Evolutionary conservation across 1,140 invertebrate genomes (phyloP).

Genomic region (Drosophila sulfurigaster): DNA sequence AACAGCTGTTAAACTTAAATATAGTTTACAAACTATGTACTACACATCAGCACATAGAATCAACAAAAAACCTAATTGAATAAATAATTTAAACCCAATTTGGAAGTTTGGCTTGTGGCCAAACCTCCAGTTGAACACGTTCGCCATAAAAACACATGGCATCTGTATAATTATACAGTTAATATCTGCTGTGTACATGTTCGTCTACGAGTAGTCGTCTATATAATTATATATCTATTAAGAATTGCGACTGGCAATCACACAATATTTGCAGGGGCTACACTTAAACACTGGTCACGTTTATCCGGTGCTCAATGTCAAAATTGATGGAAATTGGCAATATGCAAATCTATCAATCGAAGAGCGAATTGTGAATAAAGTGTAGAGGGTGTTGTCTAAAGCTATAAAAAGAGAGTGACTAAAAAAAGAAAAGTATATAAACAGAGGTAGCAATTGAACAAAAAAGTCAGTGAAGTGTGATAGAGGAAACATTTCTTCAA

Average conservation of each 20-base stretch:
- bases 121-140: constrained; percentile 3
- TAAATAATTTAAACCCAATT: constrained; percentile 3
- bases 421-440: not conserved
- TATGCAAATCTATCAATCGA: constrained; percentile 47
- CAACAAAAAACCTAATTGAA: not conserved
- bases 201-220: not conserved
- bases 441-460: not conserved
- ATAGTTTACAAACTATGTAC: not conserved
- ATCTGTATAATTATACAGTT: constrained; percentile 21
- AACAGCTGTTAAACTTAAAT: not conserved
- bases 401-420: not conserved
- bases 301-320: constrained; percentile 64
- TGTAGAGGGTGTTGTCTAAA: not conserved
- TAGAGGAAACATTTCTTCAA: too few relatives aligned
- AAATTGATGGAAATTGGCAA: constrained; percentile 37
- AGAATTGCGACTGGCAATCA: not conserved
- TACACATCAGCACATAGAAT: not conserved
- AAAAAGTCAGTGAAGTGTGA: too few relatives aligned
- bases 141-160: constrained; percentile 8
- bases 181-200: constrained; percentile 2
- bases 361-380: not conserved
- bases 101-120: not conserved
- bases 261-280: constrained; percentile 20
- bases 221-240: constrained; percentile 22
- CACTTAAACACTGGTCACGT: constrained; percentile 60